These are phyloP conservation scores for Drosophila azteca DNA, from an alignment of 1,140 invertebrate species.

Conservation along the genomic window DNA sequence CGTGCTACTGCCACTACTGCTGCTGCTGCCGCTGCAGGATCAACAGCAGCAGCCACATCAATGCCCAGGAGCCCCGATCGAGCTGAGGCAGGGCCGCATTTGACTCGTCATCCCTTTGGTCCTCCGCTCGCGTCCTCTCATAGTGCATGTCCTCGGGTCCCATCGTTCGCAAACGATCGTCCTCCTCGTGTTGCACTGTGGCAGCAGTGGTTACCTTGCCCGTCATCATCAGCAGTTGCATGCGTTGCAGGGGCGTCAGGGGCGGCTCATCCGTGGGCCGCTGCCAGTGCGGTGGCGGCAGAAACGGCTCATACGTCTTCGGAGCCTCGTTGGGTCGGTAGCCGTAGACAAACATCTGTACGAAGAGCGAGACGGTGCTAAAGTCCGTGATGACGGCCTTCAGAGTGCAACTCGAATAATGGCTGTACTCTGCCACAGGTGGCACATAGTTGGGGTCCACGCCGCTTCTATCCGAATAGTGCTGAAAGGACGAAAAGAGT, in stretches of 20 bases:
- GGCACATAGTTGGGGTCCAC: constrained; percentile 27
- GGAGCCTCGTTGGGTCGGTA: constrained; percentile 46
- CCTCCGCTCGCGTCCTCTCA: background rate
- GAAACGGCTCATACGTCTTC: constrained; percentile 49
- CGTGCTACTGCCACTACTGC: background rate
- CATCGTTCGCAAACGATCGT: constrained; percentile 12
- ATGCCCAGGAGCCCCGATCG: constrained; percentile 28
- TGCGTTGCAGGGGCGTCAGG: constrained; percentile 44
- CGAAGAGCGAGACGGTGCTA: constrained; percentile 54
- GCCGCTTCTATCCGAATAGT: constrained; percentile 25
- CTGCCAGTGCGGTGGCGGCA: constrained; percentile 41
- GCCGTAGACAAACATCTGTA: constrained; percentile 74
- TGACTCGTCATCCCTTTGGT: constrained; percentile 4
- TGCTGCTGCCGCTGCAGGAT: constrained; percentile 17
- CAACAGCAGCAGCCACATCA: constrained; percentile 47
- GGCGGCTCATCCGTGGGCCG: background rate
- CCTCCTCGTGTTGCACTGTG: background rate
- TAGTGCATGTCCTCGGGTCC: constrained; percentile 52
- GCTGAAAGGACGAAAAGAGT: constrained; percentile 8
- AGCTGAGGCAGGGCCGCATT: constrained; percentile 25
- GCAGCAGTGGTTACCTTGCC: constrained; percentile 26
- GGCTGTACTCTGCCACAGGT: constrained; percentile 65
- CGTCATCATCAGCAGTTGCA: constrained; percentile 53
- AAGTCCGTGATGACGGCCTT: constrained; percentile 68
- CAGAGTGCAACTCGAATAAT: constrained; percentile 54